phyloP scores from a whole-genome alignment of 2,113 vertebrate genomes.

The Ornithorhynchus anatinus region DNA sequence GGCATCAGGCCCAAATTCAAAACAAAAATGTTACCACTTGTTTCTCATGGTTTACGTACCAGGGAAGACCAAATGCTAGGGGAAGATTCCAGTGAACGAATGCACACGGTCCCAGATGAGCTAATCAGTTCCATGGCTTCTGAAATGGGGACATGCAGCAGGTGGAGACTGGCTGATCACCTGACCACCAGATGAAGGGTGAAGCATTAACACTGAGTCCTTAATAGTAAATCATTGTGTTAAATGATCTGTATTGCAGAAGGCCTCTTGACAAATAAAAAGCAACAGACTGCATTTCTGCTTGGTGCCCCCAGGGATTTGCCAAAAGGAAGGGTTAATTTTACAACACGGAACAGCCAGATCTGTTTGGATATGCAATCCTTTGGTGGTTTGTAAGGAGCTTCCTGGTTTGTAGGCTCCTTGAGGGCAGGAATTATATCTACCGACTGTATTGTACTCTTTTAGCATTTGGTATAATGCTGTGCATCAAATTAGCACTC shows the following conservation, averaged over 20 bases:
- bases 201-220: neutral
- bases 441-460: no score
- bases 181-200: conserved; percentile 11
- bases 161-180: neutral
- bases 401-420: no score
- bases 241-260: no score
- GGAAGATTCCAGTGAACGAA: neutral
- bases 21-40: conserved; percentile 22
- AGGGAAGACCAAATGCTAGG: conserved; percentile 24
- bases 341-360: no score
- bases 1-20: conserved; percentile 42
- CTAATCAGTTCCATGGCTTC: conserved; percentile 48
- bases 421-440: no score
- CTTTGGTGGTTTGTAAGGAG: no score
- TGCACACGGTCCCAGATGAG: conserved; percentile 1
- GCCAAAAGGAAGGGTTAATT: no score
- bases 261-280: neutral
- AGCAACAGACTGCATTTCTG: neutral
- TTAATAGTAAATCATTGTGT: conserved; percentile 7
- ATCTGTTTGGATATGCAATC: no score
- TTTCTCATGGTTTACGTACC: neutral
- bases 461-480: no score
- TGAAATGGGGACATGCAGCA: conserved; percentile 12
- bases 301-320: no score
- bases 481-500: no score